Base-by-base conservation (phyloP, 1,140 invertebrate species). In the Drosophila murphyi region DNA sequence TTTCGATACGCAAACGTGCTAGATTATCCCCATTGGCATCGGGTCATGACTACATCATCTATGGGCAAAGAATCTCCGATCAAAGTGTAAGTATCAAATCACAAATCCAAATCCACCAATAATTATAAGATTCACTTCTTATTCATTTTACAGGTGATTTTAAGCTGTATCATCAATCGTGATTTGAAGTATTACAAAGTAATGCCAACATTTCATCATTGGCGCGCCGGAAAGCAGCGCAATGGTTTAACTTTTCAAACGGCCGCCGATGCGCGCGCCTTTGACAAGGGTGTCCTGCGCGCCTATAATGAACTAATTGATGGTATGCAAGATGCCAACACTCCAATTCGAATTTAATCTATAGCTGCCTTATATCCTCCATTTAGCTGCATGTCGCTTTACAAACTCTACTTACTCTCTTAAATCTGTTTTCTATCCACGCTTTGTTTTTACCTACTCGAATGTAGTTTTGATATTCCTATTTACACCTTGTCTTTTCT, bases 151-250 rank as follows among this genome's bases (percentile, higher is more conserved):
- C 60, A 99, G 97, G 95, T 97, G 89, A 97, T 99, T 67, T 94
- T 99, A 73, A 97, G 97, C 93, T 99, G 98, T 94, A 96, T 96
- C 35, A 97, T 99, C 89, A 98, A 98, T 93, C 97, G 97, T 93
- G 98, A 99, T 93, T 98, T 99, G 93, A 96, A 98, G 92, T 99
- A 99, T 94, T 98, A 98, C 93, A 98, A 98, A 95, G 98, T 98
- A 80, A 99, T 98, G 97, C 98, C 98, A 43, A 98, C 98, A 52
- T 99, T 99, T 95, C 97, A 98, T 94, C 98, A 99, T 93, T 99
- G 98, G 98, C 96, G 96, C 83, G 98, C 97, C 20, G 97, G 97
- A 55, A 97, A 98, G 92, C 98, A 98, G 93, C 96, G 97, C 82
- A 99, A 98, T 94, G 98, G 98, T 51, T 94, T 99, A 47, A 98